Evolutionary conservation across 2,113 vertebrate species (phyloP), one percentile per base, ranked within the genome.

Genomic region (Lophochroa leadbeateri): DNA sequence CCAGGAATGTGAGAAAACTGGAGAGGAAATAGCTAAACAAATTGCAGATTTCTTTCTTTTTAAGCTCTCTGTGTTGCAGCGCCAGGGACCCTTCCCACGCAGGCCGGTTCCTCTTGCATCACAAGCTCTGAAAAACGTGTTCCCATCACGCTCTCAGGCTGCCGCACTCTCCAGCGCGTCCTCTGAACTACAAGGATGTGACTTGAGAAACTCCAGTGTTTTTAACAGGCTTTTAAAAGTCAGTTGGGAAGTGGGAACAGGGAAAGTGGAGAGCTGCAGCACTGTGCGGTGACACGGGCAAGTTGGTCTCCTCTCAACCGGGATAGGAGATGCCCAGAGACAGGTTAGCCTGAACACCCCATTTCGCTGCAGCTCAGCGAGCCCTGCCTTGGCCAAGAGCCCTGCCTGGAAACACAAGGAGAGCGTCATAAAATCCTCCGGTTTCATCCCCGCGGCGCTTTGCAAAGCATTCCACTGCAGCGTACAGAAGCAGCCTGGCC

Each of bases 251-350:
- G 55, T 0, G 1, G 58, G 17, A 57, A 23, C 7, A 1, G 60
- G n/a, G 70, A 19, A 75, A 79, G 2, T 0, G 0, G 49, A 29
- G 27, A 57, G 41, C 64, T 39, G 77, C 43, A 47, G 84, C 68
- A 43, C 4, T 0, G 6, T 4, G 4, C 10, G 1, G 44, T 1
- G 5, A 78, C 47, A 5, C 2, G 2, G 37, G 15, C 0, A 6
- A 86, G 68, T 1, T 11, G 31, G 55, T 15, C 57, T 89, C 68
- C 47, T 23, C 52, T 50, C 61, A 41, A 13, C 39, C 23, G 3
- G 76, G 37, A 37, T 27, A 6, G 37, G 20, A 86, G 71, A 37
- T 64, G 41, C 72, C 47, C 10, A 47, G 46, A 9, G 75, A 44
- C 20, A 13, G 8, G 0, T 13, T 17, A 47, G 15, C 57, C 49